A percentile compares a stretch with the other conserved stretches of the same genome.
Evolutionary conservation across 2,888 invertebrate species (phyloP).

Genomic region (Andrena haemorrhoa): DNA sequence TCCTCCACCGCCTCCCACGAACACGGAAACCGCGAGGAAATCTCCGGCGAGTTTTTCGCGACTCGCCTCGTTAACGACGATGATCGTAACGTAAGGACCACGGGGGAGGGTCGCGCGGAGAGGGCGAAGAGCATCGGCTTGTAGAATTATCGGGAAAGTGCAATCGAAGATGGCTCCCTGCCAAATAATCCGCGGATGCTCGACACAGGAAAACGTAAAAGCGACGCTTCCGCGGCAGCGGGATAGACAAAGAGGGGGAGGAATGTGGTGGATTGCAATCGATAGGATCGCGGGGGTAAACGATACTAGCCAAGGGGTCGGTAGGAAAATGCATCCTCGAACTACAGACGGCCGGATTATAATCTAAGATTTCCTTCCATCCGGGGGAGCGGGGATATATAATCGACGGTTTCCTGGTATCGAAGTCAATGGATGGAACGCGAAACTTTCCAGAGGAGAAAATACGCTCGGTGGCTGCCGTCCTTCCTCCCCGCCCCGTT

Average conservation of each 20-base stretch:
- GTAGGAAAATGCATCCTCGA: conserved; percentile 46
- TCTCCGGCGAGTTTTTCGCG: neutral
- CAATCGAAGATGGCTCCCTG: conserved; percentile 34
- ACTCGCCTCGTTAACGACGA: neutral
- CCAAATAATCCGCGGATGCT: conserved; percentile 46
- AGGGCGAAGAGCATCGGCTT: conserved; percentile 12
- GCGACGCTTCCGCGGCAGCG: conserved; percentile 32
- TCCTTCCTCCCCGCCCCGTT: neutral
- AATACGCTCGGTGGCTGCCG: conserved; percentile 8
- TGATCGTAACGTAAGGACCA: neutral
- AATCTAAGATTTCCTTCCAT: conserved; percentile 52
- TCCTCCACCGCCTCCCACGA: no score
- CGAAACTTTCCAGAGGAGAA: conserved; percentile 25
- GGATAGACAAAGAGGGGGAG: neutral
- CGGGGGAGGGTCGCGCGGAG: neutral
- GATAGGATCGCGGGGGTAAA: conserved; percentile 37
- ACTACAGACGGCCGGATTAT: conserved; percentile 44
- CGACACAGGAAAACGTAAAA: conserved; percentile 42
- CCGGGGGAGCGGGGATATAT: conserved; percentile 21
- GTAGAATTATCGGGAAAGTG: conserved; percentile 32
- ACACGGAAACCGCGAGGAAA: no score
- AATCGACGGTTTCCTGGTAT: conserved; percentile 49
- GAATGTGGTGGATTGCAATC: conserved; percentile 41
- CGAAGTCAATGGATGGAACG: conserved; percentile 9
- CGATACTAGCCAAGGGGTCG: conserved; percentile 33